These are phyloP conservation scores for Lordiphosa fenestrarum DNA, from an alignment of 2,888 invertebrate genomes.

Conservation along the genomic window DNA sequence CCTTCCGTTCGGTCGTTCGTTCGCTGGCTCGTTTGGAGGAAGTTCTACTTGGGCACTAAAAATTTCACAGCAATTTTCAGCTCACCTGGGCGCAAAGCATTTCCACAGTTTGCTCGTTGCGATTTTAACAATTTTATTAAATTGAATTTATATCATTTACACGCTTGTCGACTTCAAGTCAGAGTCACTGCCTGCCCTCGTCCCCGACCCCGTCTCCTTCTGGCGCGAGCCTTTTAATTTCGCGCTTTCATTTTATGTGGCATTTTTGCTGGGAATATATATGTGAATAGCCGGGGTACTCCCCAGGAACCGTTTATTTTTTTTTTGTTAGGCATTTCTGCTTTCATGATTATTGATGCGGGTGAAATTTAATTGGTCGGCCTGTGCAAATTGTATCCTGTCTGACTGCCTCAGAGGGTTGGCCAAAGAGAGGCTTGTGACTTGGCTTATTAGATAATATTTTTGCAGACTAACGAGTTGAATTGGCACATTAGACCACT, in stretches of 20 bases:
- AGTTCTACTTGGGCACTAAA: conserved; percentile 40
- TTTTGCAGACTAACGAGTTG: conserved; percentile 44
- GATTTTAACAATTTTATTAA: conserved; percentile 80
- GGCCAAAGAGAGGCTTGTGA: conserved; percentile 10
- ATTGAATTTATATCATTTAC: conserved; percentile 79
- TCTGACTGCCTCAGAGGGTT: conserved; percentile 9
- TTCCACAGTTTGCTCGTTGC: conserved; percentile 71
- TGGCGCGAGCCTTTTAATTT: conserved; percentile 60
- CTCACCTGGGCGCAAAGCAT: conserved; percentile 75
- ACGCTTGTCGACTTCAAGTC: conserved; percentile 74
- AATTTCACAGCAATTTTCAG: conserved; percentile 68
- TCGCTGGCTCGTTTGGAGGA: conserved; percentile 21
- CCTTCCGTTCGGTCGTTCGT: conserved; percentile 30
- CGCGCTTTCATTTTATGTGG: conserved; percentile 68
- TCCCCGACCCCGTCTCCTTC: conserved; percentile 18
- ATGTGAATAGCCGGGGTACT: too few relatives aligned
- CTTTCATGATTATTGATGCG: conserved; percentile 78
- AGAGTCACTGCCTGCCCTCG: conserved; percentile 13
- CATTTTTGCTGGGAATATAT: conserved; percentile 46
- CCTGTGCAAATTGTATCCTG: conserved; percentile 34
- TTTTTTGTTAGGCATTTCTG: conserved; percentile 56
- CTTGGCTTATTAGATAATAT: conserved; percentile 57
- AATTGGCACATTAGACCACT: conserved; percentile 36
- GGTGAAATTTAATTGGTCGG: conserved; percentile 77
- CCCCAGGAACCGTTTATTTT: background rate